Base-by-base conservation (phyloP, 2,888 invertebrate species). In the Holacanthella duospinosa region DNA sequence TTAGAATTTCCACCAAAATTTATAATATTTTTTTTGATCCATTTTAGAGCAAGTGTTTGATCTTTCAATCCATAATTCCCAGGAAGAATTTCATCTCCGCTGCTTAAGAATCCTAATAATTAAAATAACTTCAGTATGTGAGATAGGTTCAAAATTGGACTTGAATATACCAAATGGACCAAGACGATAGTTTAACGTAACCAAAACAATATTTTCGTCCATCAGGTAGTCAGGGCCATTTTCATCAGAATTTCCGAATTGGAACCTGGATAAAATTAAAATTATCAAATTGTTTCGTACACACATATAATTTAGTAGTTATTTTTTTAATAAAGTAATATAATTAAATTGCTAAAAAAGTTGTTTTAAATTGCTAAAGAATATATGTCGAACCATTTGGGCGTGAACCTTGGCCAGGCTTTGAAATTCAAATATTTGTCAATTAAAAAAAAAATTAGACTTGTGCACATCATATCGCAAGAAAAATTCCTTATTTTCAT, bases 11-110 rank as follows among this genome's bases (percentile, higher is more conserved):
- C 63, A 4, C 55, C 59, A 27, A 63, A 63, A 12, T 9, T 9
- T n/a, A 53, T 4, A 36, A 64, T 64, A 26, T 64, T 60, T 19
- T 55, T 24, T 29, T 55, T 55, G 26, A 64, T 60, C 64, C 64
- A 64, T 44, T 57, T 24, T n/a, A 64, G 36, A 2, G 64, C 64
- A n/a, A 56, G 43, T 16, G 60, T 43, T 48, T 61, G 60, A 43
- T 64, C 64, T 27, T 43, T 26, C 4, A n/a, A 43, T 1, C 60
- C 64, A 26, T 54, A 12, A 26, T 61, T 61, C 3, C 64, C 64
- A 1, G 60, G 60, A 48, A 55, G 43, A 9, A 55, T 21, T 6
- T 3, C 16, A 21, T 55, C 55, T 9, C 61, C 64, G n/a, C 44
- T 36, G 3, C n/a, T 61, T 24, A 60, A 29, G 25, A 29, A 21